Base-by-base conservation (phyloP, 2,888 invertebrate species). In the Neocrepidodera transversa region DNA sequence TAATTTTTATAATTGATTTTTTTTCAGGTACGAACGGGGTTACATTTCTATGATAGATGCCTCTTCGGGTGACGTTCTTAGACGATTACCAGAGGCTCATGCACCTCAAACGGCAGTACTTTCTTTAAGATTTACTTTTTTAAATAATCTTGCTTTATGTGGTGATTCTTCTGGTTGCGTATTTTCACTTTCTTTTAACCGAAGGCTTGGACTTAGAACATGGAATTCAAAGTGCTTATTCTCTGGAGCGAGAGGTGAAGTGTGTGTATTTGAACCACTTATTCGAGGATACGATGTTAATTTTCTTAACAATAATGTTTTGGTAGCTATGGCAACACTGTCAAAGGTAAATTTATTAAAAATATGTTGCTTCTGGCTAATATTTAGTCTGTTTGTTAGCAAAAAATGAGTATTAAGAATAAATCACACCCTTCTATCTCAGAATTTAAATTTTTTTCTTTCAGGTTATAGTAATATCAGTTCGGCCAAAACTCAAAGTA, bases 221-320 rank as follows among this genome's bases (percentile, higher is more conserved):
- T 93, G 93, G 77, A 91, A 93, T 62, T 92, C 95, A 0, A 91
- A 93, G 51, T 97, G 98, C 77, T 82, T 99, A 11, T 99, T 99
- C 80, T 97, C 97, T 28, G 98, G 98, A 26, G 95, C 96, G 53
- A 87, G 96, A 54, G 99, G 99, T 0, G 99, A 99, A 84, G 95
- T 94, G 42, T 89, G 89, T 72, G 84, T 85, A 8, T 82, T 91
- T 61, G 90, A 90, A 73, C 90, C 91, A 0, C 79, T 92, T 10
- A 68, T 79, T 10, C 74, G 79, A 45, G 82, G 76, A 2, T 74
- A 77, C 42, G 81, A 81, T 55, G 75, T 80, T 8, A 86, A 91
- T 76, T 89, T 91, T 11, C 79, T 93, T 66, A 87, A 87, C 71
- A 87, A 87, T 68, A 86, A 88, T 69, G 86, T 90, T 54, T 85